These are phyloP conservation scores for Numenius arquata DNA, from an alignment of 2,113 vertebrate species.

Conservation along the genomic window DNA sequence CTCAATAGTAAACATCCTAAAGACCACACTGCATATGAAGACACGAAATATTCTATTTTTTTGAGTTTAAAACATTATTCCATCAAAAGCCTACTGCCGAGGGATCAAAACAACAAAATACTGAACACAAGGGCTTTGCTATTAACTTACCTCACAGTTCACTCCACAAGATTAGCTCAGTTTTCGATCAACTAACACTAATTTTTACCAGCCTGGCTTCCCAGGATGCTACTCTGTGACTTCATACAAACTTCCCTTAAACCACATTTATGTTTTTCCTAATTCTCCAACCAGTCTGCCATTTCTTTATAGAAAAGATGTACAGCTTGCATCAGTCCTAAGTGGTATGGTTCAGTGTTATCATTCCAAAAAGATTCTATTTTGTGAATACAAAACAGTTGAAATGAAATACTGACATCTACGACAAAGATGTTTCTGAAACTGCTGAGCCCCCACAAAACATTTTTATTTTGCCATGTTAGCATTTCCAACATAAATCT, in stretches of 20 bases:
- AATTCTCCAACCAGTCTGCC: neutral
- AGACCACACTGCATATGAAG: accelerated
- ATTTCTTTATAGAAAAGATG: neutral
- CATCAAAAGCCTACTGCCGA: neutral
- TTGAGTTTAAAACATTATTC: neutral
- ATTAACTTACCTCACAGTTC: neutral
- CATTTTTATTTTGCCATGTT: neutral
- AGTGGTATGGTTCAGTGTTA: neutral
- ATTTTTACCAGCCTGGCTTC: neutral
- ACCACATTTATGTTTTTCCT: neutral
- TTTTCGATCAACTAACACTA: neutral
- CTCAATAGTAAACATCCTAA: neutral
- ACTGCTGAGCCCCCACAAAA: neutral
- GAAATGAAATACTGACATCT: neutral
- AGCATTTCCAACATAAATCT: neutral
- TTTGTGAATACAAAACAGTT: neutral
- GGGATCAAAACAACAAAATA: neutral
- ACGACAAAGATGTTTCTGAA: neutral
- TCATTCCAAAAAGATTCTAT: neutral
- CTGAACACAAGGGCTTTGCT: neutral
- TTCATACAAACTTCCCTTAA: neutral
- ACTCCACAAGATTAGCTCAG: neutral
- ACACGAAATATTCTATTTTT: neutral
- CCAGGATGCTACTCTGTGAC: neutral
- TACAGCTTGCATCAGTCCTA: neutral